Base-by-base conservation (phyloP, 1,140 invertebrate genomes). In the Adoxophyes honmai region DNA sequence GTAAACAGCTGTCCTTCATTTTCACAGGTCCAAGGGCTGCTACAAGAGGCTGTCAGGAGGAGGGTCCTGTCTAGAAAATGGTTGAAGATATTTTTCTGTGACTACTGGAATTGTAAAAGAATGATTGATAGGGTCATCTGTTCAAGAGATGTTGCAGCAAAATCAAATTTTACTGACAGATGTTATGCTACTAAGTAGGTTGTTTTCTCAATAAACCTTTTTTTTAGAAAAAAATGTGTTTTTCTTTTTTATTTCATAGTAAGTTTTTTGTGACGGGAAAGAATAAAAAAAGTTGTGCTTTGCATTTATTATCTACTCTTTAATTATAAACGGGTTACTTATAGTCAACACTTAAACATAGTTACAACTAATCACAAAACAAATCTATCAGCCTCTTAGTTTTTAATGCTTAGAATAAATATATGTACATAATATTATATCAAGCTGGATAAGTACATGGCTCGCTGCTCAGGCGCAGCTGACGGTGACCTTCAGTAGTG, bases 381-480 rank as follows among this genome's bases (percentile, higher is more conserved):
- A 28, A 71, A 33, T 55, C 52, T 55, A 76, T 71, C 73, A 73
- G 68, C 67, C 70, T 75, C 73, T 67, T 61, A 34, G 68, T 79
- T 72, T 57, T 21, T 51, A 53, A 38, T 9, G 21, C 51, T 57
- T 34, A 38, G 34, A 8, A 21, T 44, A 18, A 13, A 34, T 33
- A n/a, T n/a, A n/a, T n/a, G n/a, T n/a, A n/a, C n/a, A n/a, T n/a
- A n/a, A n/a, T n/a, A n/a, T n/a, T n/a, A n/a, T n/a, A n/a, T n/a
- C n/a, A n/a, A n/a, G n/a, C n/a, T n/a, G n/a, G n/a, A n/a, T n/a
- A n/a, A n/a, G n/a, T n/a, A n/a, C n/a, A n/a, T n/a, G n/a, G n/a
- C n/a, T n/a, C n/a, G n/a, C n/a, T n/a, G n/a, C n/a, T n/a, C n/a
- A n/a, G n/a, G n/a, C n/a, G n/a, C n/a, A n/a, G n/a, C n/a, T n/a